phyloP scores from a whole-genome alignment of 2,888 invertebrate genomes.

The Nomada flava region DNA sequence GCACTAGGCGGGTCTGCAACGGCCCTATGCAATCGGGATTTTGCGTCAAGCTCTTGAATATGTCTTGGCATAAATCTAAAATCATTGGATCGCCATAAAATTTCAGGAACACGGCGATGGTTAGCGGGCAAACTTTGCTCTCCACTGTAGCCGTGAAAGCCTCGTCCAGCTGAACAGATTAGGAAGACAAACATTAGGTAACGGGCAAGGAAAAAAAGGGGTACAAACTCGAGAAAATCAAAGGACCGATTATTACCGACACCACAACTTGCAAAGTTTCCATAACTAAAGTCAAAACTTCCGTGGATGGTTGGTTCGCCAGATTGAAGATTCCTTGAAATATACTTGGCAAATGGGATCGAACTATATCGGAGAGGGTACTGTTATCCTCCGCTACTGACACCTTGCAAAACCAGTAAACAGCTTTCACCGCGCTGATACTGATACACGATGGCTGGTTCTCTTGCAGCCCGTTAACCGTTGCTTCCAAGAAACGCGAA shows the following conservation, averaged over 20 bases:
- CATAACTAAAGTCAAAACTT: constrained; percentile 79
- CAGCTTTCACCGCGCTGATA: constrained; percentile 85
- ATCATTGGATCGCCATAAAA: constrained; percentile 88
- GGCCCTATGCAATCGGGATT: constrained; percentile 86
- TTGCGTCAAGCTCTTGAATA: constrained; percentile 87
- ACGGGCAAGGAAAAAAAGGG: neutral
- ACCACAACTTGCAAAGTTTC: constrained; percentile 79
- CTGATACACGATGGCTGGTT: constrained; percentile 85
- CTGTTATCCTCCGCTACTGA: constrained; percentile 66
- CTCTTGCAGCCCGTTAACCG: constrained; percentile 85
- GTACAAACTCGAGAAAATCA: neutral
- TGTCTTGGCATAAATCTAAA: constrained; percentile 87
- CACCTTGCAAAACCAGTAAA: constrained; percentile 85
- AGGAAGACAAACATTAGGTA: neutral
- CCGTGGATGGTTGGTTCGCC: constrained; percentile 77
- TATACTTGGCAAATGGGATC: constrained; percentile 78
- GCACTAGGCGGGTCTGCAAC: constrained; percentile 88
- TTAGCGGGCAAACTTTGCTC: constrained; percentile 87
- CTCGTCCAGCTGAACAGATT: constrained; percentile 85
- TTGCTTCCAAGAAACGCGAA: constrained; percentile 85
- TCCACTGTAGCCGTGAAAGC: constrained; percentile 88
- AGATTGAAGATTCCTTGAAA: constrained; percentile 80
- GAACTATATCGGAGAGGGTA: constrained; percentile 73
- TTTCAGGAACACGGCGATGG: constrained; percentile 89
- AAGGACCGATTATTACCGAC: constrained; percentile 71